phyloP scores from a whole-genome alignment of 2,797 vertebrate species.

The Chanos chanos region DNA sequence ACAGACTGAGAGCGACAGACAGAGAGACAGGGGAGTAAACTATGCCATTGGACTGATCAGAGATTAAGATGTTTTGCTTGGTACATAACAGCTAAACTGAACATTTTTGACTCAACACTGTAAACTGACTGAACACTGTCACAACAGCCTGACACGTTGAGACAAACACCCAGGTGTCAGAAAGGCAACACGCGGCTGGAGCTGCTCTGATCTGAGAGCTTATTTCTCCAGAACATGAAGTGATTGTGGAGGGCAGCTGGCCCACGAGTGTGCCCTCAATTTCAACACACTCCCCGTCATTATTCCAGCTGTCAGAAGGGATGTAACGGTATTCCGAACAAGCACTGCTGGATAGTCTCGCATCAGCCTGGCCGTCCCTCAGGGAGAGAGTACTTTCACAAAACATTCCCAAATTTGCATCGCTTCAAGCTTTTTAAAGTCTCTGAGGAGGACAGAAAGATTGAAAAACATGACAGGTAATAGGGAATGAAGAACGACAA shows the following conservation, averaged over 20 bases:
- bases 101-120: too few species aligned
- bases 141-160: too few species aligned
- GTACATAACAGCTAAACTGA: too few species aligned
- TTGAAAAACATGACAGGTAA: constrained; percentile 24
- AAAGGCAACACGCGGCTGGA: too few species aligned
- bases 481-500: not conserved
- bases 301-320: not conserved
- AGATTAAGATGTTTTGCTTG: too few species aligned
- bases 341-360: constrained; percentile 2
- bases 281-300: not conserved
- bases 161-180: too few species aligned
- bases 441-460: constrained; percentile 44
- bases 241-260: too few species aligned
- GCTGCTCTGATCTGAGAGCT: too few species aligned
- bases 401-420: constrained; percentile 73
- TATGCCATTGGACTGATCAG: too few species aligned
- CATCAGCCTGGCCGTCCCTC: constrained; percentile 41
- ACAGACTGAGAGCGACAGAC: not conserved
- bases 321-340: not conserved
- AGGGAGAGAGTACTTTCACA: constrained; percentile 66
- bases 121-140: too few species aligned
- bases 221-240: too few species aligned
- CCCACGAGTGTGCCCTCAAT: not conserved
- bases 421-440: constrained; percentile 60
- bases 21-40: too few species aligned